A percentile compares a stretch with the other conserved stretches of the same genome.
Conservation (phyloP, 30 jellyfish, hydroid and myxozoan genomes). For the Nemopilema nomurai region DNA sequence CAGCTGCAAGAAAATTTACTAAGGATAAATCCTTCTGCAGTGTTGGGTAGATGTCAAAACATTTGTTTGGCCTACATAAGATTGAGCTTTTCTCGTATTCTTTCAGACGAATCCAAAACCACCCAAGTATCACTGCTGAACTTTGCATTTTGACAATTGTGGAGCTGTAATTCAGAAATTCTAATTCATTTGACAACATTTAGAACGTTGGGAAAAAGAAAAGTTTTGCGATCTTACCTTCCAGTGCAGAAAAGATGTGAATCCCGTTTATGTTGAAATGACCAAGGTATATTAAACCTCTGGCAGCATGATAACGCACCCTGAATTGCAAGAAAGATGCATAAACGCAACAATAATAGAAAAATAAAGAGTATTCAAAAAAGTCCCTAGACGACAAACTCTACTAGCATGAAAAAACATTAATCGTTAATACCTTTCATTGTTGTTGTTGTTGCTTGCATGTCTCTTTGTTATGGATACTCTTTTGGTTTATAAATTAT, state of each 20-base stretch:
- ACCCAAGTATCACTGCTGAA: too few relatives aligned
- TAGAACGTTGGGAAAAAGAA: background rate
- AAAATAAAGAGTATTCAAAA: background rate
- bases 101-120: too few relatives aligned
- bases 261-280: constrained; percentile 70
- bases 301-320: constrained; percentile 84
- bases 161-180: too few relatives aligned
- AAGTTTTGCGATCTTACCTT: constrained; percentile 37
- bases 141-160: too few relatives aligned
- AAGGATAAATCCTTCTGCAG: too few relatives aligned
- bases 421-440: too few relatives aligned
- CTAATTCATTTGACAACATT: background rate
- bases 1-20: constrained; percentile 39
- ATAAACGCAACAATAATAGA: background rate
- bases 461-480: too few relatives aligned
- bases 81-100: too few relatives aligned
- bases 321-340: constrained; percentile 7
- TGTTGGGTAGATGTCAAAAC: background rate
- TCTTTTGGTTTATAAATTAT: too few relatives aligned
- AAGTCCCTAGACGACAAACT: too few relatives aligned
- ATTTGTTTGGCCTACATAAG: too few relatives aligned
- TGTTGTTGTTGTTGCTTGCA: too few relatives aligned
- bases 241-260: constrained; percentile 69
- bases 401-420: background rate
- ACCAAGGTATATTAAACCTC: constrained; percentile 92